Evolutionary conservation across 2,113 vertebrate species (phyloP).

Genomic region (Parus major): DNA sequence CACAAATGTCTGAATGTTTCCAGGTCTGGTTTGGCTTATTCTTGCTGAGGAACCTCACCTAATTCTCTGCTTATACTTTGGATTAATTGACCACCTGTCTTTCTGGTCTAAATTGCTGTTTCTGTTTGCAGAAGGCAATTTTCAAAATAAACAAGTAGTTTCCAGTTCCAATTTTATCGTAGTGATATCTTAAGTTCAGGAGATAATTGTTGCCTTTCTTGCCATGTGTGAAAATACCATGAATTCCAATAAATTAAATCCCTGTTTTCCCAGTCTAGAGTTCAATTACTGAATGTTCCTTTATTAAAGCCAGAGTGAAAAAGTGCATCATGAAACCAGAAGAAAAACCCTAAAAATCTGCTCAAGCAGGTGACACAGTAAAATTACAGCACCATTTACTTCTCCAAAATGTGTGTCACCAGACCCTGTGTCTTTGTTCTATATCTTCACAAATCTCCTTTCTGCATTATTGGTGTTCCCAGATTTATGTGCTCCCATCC

Average conservation of each 20-base stretch:
- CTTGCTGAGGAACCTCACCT: not conserved
- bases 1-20: not conserved
- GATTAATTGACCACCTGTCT: not conserved
- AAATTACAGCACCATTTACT: not conserved
- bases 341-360: not conserved
- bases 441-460: not conserved
- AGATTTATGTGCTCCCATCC: not conserved
- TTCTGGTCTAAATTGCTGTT: not conserved
- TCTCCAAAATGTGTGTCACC: not conserved
- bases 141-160: slow-evolving; percentile 11
- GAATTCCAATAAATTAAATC: not conserved
- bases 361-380: not conserved
- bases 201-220: not conserved
- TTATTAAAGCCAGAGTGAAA: not conserved
- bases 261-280: not conserved
- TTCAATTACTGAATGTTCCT: not conserved
- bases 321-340: not conserved
- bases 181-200: not conserved
- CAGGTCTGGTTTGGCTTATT: not conserved
- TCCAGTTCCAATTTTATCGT: not conserved
- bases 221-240: not conserved
- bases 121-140: not conserved
- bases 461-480: not conserved
- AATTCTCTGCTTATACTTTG: not conserved
- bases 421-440: not conserved